phyloP scores from a whole-genome alignment of 2,113 vertebrate genomes.

The Pristiophorus japonicus region DNA sequence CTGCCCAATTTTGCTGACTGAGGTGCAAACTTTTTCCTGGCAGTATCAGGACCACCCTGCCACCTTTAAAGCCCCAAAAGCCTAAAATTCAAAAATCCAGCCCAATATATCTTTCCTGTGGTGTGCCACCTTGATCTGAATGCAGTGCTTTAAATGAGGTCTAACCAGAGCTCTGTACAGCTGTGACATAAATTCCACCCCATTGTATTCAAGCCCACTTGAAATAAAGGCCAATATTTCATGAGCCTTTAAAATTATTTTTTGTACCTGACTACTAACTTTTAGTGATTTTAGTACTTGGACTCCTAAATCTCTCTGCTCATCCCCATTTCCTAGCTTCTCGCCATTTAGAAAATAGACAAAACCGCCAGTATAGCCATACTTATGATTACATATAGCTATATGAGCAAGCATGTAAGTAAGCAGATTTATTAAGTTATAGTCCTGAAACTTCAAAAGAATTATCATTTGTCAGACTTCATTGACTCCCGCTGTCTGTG shows the following conservation, averaged over 20 bases:
- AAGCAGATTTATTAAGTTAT: background rate
- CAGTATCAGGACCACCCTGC: too few relatives aligned
- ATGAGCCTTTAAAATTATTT: too few relatives aligned
- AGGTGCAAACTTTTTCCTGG: too few relatives aligned
- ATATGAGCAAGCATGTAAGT: background rate
- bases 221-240: too few relatives aligned
- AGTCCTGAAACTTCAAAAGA: background rate
- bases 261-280: background rate
- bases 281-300: background rate
- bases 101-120: too few relatives aligned
- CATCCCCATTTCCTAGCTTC: background rate
- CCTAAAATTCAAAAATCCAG: too few relatives aligned
- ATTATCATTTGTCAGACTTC: background rate
- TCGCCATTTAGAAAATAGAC: background rate
- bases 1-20: too few relatives aligned
- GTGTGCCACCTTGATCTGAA: too few relatives aligned
- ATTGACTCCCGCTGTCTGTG: background rate
- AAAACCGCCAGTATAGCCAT: background rate
- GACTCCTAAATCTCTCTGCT: background rate
- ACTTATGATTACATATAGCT: background rate
- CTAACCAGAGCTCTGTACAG: too few relatives aligned
- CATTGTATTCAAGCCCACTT: background rate
- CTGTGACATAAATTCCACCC: background rate
- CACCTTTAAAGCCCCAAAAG: too few relatives aligned
- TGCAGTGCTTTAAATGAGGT: too few relatives aligned